These are phyloP conservation scores for Epizoanthus illoricatus DNA, from an alignment of 92 coral and sea anemone species.

Conservation along the genomic window DNA sequence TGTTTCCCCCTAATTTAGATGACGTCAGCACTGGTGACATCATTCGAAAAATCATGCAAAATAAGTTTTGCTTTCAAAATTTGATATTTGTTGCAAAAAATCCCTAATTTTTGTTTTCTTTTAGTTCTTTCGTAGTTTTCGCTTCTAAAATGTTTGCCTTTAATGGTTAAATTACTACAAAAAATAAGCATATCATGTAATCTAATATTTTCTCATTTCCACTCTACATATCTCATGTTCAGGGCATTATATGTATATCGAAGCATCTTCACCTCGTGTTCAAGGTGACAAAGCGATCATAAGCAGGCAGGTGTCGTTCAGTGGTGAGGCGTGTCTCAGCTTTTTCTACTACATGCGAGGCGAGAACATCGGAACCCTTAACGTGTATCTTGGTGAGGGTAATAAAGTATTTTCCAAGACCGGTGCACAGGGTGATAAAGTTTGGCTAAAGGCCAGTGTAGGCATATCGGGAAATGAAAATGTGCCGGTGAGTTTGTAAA, in stretches of 20 bases:
- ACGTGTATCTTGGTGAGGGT: neutral
- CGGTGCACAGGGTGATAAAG: neutral
- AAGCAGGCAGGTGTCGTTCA: neutral
- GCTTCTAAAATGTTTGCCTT: too few species aligned
- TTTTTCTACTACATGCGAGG: neutral
- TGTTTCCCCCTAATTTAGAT: too few species aligned
- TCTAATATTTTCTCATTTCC: too few species aligned
- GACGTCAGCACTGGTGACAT: too few species aligned
- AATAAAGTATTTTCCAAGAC: neutral
- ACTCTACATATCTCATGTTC: too few species aligned
- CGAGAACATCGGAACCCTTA: neutral
- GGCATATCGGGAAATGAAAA: neutral
- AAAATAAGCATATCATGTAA: too few species aligned
- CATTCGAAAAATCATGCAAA: too few species aligned
- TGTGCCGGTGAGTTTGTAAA: neutral
- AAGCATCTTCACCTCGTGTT: neutral
- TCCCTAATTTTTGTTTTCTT: too few species aligned
- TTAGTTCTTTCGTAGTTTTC: too few species aligned
- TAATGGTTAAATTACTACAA: too few species aligned
- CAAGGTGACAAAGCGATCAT: constrained; percentile 3
- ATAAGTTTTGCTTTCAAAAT: too few species aligned
- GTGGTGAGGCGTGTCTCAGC: neutral
- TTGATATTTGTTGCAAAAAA: too few species aligned
- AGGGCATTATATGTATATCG: neutral
- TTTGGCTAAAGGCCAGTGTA: neutral